Conservation (phyloP, 1,140 invertebrate species). For the Drosophila pectinifera region DNA sequence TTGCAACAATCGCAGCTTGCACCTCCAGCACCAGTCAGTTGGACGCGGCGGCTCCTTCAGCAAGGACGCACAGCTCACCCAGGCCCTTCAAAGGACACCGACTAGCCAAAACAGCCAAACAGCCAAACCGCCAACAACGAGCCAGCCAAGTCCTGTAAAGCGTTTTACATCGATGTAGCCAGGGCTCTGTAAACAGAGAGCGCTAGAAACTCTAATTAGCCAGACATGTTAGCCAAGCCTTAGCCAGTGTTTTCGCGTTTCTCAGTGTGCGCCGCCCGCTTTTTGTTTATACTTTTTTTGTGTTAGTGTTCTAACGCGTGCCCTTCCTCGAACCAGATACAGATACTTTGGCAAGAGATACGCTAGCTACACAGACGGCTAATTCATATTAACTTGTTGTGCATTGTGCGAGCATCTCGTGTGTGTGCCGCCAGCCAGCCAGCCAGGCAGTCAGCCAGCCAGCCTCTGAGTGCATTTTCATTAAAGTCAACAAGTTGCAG, state of each 20-base stretch:
- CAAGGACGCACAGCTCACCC: conserved; percentile 74
- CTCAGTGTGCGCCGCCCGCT: conserved; percentile 20
- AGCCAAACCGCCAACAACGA: conserved; percentile 11
- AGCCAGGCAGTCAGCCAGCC: conserved; percentile 1
- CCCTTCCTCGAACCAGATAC: conserved; percentile 54
- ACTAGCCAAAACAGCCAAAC: conserved; percentile 20
- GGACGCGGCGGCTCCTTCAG: conserved; percentile 79
- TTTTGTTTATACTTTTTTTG: conserved; percentile 27
- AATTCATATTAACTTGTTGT: conserved; percentile 75
- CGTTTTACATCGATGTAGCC: conserved; percentile 65
- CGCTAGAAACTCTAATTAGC: conserved; percentile 51
- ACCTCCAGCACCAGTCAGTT: conserved; percentile 75
- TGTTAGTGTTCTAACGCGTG: conserved; percentile 44
- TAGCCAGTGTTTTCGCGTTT: conserved; percentile 27
- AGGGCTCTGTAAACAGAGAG: conserved; percentile 35
- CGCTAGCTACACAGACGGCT: conserved; percentile 27
- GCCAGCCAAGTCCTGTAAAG: conserved; percentile 64
- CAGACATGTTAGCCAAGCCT: conserved; percentile 47
- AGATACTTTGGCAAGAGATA: conserved; percentile 14
- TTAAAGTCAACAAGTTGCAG: conserved; percentile 82
- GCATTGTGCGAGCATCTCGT: conserved; percentile 25
- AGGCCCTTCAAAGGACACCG: conserved; percentile 46
- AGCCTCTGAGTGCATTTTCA: conserved; percentile 67
- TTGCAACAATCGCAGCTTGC: conserved; percentile 80
- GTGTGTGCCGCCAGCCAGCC: conserved; percentile 14